Conservation (phyloP, 2,888 invertebrate genomes). For the Hyalella azteca region DNA sequence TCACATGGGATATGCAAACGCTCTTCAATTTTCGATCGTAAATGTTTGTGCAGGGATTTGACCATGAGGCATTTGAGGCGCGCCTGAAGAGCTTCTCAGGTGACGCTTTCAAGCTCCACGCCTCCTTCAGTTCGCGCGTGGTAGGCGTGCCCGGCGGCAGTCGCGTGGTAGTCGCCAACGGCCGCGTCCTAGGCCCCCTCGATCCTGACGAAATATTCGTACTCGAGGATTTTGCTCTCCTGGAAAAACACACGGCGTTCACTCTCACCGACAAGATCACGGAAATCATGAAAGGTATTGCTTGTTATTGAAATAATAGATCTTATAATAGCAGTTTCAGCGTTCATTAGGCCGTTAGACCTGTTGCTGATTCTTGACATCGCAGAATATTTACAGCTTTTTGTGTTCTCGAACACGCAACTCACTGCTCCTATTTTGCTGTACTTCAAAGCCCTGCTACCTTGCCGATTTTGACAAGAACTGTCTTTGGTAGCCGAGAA, state of each 20-base stretch:
- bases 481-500: too few relatives aligned
- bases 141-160: constrained; percentile 73
- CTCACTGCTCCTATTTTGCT: too few relatives aligned
- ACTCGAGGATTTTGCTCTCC: constrained; percentile 84
- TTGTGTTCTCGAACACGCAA: too few relatives aligned
- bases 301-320: too few relatives aligned
- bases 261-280: constrained; percentile 51
- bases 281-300: constrained; percentile 45
- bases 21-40: not conserved
- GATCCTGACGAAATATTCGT: constrained; percentile 76
- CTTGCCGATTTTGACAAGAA: too few relatives aligned
- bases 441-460: too few relatives aligned
- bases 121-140: constrained; percentile 64
- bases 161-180: constrained; percentile 83
- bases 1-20: not conserved
- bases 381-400: too few relatives aligned
- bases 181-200: constrained; percentile 86
- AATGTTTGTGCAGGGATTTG: constrained; percentile 63
- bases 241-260: constrained; percentile 72
- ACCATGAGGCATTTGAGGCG: constrained; percentile 63
- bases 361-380: too few relatives aligned
- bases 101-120: constrained; percentile 64
- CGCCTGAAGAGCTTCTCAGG: constrained; percentile 52
- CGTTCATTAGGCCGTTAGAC: too few relatives aligned
- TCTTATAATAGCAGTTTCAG: too few relatives aligned